Evolutionary conservation across 2,113 vertebrate genomes (phyloP), one percentile per base, ranked within the genome.

Genomic region (Falcunculus frontatus): DNA sequence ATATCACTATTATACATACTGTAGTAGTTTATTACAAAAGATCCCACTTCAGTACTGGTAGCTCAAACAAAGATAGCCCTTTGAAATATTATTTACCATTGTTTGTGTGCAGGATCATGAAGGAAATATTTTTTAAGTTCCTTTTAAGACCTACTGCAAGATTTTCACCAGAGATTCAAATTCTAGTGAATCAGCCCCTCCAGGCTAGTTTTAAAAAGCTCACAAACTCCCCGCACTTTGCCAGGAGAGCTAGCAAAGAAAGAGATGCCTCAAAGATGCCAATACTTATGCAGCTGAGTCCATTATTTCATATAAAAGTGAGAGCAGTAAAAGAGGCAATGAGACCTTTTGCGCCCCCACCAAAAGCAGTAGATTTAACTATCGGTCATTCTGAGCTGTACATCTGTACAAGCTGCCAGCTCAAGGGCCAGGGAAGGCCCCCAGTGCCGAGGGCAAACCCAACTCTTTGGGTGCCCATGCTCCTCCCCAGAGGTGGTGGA

Each of bases 1-100:
- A 56, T 90, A 81, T 95, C 16, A 46, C 96, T 89, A 96, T 96
- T 95, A 96, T 65, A 78, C 94, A 90, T 59, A 94, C 37, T 95
- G 90, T 69, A 53, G 91, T 89, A 91, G 82, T 67, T 75, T 85
- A 87, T 87, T 84, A 96, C 93, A 90, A 96, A 96, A 97, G 59
- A 96, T 41, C 50, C 59, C 55, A 59, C 68, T 90, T 74, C 86
- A 59, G 32, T 84, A 84, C 47, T 33, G 27, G 84, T 86, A 89
- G 62, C 78, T 95, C 85, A 91, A 91, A 76, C 42, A 84, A 96
- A 84, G 47, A 73, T 33, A 90, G 37, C 22, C 89, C 93, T 93
- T 95, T 53, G 4, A 84, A 92, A 95, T 65, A 60, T 87, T 93
- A 82, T 83, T 92, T 96, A 52, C 49, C 46, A 67, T 75, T 91